Conservation (phyloP, 2,113 vertebrate species). For the Percina caprodes region DNA sequence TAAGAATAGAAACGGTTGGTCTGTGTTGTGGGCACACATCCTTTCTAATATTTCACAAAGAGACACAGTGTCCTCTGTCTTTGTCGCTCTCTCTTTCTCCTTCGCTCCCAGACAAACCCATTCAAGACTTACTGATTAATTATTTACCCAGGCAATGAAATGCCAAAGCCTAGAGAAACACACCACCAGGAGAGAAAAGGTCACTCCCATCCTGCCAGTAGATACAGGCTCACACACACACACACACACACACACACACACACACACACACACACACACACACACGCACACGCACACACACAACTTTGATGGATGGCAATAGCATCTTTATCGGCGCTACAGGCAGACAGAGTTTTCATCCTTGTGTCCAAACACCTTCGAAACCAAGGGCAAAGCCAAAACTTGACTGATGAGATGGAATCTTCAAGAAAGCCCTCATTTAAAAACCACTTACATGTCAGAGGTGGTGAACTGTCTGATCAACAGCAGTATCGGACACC, state of each 20-base stretch:
- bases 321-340: conserved; percentile 69
- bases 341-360: conserved; percentile 66
- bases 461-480: conserved; percentile 43
- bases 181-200: conserved; percentile 76
- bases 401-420: conserved; percentile 55
- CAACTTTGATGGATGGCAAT: conserved; percentile 69
- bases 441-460: conserved; percentile 58
- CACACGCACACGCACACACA: conserved; percentile 23
- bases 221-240: conserved; percentile 33
- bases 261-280: conserved; percentile 19
- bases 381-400: conserved; percentile 65
- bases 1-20: conserved; percentile 31
- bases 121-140: conserved; percentile 75
- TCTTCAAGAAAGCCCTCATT: conserved; percentile 42
- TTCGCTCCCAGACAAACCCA: conserved; percentile 64
- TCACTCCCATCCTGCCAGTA: conserved; percentile 59
- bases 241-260: conserved; percentile 25
- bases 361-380: conserved; percentile 39
- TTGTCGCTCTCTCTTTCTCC: conserved; percentile 44
- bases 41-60: conserved; percentile 39
- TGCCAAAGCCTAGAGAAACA: conserved; percentile 76
- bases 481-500: conserved; percentile 32
- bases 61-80: conserved; percentile 66
- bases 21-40: conserved; percentile 14
- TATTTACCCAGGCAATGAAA: conserved; percentile 80